Evolutionary conservation across 2,888 invertebrate species (phyloP).

Genomic region (Microctonus brassicae): DNA sequence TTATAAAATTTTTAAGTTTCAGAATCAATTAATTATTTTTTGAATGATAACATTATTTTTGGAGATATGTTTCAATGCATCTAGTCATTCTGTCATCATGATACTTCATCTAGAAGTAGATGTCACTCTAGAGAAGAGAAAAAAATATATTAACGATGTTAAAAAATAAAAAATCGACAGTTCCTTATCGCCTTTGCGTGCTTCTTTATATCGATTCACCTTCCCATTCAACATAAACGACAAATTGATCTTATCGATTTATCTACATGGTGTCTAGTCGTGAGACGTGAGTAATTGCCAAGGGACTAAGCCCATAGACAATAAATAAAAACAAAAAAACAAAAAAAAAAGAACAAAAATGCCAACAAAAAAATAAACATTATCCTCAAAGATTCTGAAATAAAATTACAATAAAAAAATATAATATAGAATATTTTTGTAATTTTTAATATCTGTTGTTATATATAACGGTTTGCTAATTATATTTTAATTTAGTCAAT

Average conservation of each 20-base stretch:
- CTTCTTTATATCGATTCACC: neutral
- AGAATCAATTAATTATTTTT: neutral
- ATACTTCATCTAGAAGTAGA: neutral
- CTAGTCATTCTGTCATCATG: neutral
- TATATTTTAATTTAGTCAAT: too few species aligned
- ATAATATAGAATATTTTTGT: too few species aligned
- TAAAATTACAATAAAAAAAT: too few species aligned
- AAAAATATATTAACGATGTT: slow-evolving; percentile 2
- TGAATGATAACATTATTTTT: neutral
- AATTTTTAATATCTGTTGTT: too few species aligned
- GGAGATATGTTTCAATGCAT: neutral
- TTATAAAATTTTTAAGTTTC: neutral
- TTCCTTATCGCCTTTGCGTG: neutral
- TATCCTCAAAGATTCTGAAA: neutral
- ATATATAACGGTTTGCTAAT: too few species aligned
- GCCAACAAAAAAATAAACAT: too few species aligned
- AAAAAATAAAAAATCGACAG: neutral
- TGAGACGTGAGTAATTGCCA: slow-evolving; percentile 30
- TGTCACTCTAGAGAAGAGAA: neutral
- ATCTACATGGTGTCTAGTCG: neutral
- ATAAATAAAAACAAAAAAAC: neutral
- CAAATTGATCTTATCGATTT: slow-evolving; percentile 27
- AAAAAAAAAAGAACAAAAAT: too few species aligned
- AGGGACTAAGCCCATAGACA: neutral
- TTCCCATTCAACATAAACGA: neutral